Evolutionary conservation across 2,797 vertebrate genomes (phyloP).

Genomic region (Argentina silus): DNA sequence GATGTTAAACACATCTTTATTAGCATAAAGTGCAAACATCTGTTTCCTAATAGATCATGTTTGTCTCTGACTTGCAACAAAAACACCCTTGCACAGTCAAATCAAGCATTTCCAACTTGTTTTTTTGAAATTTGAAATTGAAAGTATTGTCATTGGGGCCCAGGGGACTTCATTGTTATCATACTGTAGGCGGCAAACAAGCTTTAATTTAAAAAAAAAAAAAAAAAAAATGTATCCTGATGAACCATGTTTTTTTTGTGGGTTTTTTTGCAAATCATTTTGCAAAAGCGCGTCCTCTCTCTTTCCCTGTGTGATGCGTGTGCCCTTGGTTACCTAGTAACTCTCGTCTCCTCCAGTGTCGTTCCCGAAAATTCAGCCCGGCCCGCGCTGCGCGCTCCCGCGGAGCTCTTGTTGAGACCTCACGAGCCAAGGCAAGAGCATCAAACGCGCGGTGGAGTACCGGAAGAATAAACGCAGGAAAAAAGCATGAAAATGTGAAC

Average conservation of each 20-base stretch:
- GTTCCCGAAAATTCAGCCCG: slow-evolving; percentile 66
- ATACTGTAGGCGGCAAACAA: slow-evolving; percentile 7
- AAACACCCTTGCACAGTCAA: too few species aligned
- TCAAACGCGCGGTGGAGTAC: slow-evolving; percentile 67
- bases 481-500: slow-evolving; percentile 47
- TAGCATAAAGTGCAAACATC: too few species aligned
- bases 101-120: too few species aligned
- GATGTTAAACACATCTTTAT: too few species aligned
- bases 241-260: slow-evolving; percentile 38
- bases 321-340: slow-evolving; percentile 84
- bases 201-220: background rate
- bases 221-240: too few species aligned
- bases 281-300: slow-evolving; percentile 41
- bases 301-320: slow-evolving; percentile 63
- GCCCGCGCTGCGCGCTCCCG: slow-evolving; percentile 79
- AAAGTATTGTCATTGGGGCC: background rate
- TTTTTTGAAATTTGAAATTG: too few species aligned
- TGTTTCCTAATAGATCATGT: too few species aligned
- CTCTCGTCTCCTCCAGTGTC: slow-evolving; percentile 75
- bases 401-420: slow-evolving; percentile 68
- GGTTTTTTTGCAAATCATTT: slow-evolving; percentile 45
- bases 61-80: too few species aligned
- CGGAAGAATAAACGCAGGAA: slow-evolving; percentile 40
- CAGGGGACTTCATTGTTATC: background rate
- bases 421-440: slow-evolving; percentile 53